Conservation (phyloP, 1,140 invertebrate species). For the Cherax destructor region DNA sequence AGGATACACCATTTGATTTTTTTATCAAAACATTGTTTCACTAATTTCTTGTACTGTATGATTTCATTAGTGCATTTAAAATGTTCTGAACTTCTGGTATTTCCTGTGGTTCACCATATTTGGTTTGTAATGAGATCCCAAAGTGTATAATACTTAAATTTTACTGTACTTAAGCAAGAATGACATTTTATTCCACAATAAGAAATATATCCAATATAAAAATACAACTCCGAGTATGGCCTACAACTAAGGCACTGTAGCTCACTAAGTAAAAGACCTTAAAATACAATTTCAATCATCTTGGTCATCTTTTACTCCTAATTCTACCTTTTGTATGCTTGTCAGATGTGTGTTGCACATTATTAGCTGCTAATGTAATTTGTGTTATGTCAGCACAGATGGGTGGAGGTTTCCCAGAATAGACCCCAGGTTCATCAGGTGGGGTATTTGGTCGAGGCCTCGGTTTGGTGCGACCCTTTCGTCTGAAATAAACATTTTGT, state of each 20-base stretch:
- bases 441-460: not conserved
- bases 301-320: not conserved
- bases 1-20: no score
- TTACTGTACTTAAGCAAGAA: not conserved
- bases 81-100: no score
- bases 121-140: no score
- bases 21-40: no score
- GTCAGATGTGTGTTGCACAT: not conserved
- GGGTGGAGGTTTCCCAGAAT: not conserved
- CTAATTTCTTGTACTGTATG: no score
- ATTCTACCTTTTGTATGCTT: not conserved
- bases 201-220: not conserved
- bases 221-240: not conserved
- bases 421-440: not conserved
- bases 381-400: constrained; percentile 8
- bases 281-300: not conserved
- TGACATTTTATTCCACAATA: not conserved
- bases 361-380: not conserved
- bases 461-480: not conserved
- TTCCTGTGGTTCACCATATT: no score
- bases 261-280: not conserved
- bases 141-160: no score
- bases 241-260: not conserved
- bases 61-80: no score
- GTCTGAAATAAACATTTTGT: not conserved